These are phyloP conservation scores for Syrphus vitripennis DNA, from an alignment of 2,888 invertebrate genomes.

Conservation along the genomic window DNA sequence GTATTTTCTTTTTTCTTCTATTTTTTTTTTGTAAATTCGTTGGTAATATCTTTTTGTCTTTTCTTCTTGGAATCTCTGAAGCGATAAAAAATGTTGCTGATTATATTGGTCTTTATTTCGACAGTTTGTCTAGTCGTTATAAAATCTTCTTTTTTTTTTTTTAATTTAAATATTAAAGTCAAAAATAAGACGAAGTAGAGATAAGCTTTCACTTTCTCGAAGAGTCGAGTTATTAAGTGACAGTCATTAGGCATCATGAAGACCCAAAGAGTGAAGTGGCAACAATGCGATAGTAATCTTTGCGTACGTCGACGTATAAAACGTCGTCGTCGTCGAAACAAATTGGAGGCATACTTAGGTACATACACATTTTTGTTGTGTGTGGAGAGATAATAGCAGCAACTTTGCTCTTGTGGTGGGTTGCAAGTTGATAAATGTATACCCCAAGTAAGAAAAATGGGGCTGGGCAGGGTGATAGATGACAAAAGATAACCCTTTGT, in stretches of 20 bases:
- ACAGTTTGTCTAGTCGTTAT: conserved; percentile 1
- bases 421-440: conserved; percentile 1
- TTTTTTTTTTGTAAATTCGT: conserved; percentile 4
- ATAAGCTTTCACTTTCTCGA: conserved; percentile 35
- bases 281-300: conserved; percentile 38
- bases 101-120: conserved; percentile 16
- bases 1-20: not conserved
- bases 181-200: not conserved
- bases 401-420: conserved; percentile 20
- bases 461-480: conserved; percentile 46
- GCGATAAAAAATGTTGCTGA: not conserved
- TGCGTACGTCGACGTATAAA: not conserved
- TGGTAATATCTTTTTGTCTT: not conserved
- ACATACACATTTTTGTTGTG: not conserved
- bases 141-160: not conserved
- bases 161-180: not conserved
- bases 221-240: conserved; percentile 49
- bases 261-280: conserved; percentile 2
- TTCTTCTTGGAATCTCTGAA: not conserved
- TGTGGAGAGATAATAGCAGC: conserved; percentile 20
- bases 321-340: not conserved
- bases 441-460: not conserved
- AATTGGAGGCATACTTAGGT: not conserved
- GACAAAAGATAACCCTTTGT: conserved; percentile 58
- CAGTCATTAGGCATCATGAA: conserved; percentile 52